Base-by-base conservation (phyloP, 2,888 invertebrate species). In the Lasioglossum calceatum region DNA sequence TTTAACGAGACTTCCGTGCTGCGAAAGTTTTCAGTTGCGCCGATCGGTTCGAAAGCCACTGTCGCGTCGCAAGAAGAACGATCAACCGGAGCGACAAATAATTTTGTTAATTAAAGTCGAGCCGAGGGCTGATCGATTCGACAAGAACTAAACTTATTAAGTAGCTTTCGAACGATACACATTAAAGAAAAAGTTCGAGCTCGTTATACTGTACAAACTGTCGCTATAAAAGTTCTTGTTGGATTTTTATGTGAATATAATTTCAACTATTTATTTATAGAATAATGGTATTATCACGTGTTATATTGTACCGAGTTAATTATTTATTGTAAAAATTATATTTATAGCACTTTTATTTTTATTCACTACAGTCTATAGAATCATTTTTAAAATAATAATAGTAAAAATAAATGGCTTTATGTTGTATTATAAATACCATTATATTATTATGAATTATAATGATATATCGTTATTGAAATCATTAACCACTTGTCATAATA, bases 1-100 rank as follows among this genome's bases (percentile, higher is more conserved):
- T n/a, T 70, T 14, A 23, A 42, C n/a, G 16, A 50, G 14, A 81
- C 10, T 77, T 70, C 32, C 81, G 32, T 70, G 67, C 67, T 4
- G 27, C 64, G 12, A 4, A 23, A 23, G 39, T 16, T 50, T 76
- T 54, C 27, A 27, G 16, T 27, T 2, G 2, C 50, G 42, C 10
- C 27, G 16, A 14, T 14, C n/a, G 23, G 10, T 39, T 42, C 76
- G 50, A 42, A 23, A 70, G 70, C 19, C n/a, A 32, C 16, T 19
- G 32, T 32, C 32, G 7, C 12, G 19, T 32, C 23, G 61, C 61
- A 16, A 14, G 16, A 36, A 36, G 5, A 23, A 70, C 27, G 67
- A 47, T 47, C n/a, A 16, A 36, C 61, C 2, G 4, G 4, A 32
- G 10, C 27, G 39, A 50, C 54, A 70, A 79, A 32, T 72, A 72